Conservation (phyloP, 2,113 vertebrate genomes). For the Microtus ochrogaster region DNA sequence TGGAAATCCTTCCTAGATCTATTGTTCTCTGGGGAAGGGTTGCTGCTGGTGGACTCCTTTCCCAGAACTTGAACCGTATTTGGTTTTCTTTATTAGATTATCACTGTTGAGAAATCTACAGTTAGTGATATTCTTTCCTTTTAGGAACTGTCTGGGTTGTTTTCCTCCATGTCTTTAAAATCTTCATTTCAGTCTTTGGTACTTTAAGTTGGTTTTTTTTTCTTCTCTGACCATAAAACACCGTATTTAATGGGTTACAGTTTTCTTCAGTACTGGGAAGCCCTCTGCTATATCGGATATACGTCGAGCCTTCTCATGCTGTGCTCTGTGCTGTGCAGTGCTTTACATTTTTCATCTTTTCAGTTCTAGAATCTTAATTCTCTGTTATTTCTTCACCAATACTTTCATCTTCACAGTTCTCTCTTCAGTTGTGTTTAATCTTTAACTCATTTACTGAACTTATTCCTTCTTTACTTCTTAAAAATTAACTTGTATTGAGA, state of each 20-base stretch:
- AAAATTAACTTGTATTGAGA: not conserved
- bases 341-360: slow-evolving; percentile 1
- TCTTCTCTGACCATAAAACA: slow-evolving; percentile 37
- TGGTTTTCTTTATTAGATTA: not conserved
- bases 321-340: not conserved
- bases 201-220: slow-evolving; percentile 8
- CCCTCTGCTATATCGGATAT: not conserved
- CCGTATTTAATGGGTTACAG: not conserved
- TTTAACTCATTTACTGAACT: not conserved
- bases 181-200: not conserved
- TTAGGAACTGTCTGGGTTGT: not conserved
- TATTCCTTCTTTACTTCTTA: slow-evolving; percentile 3
- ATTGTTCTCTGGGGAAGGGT: not conserved
- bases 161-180: not conserved
- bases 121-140: not conserved
- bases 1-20: slow-evolving; percentile 11
- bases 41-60: not conserved
- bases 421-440: slow-evolving; percentile 26
- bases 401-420: slow-evolving; percentile 41
- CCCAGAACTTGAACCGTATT: not conserved
- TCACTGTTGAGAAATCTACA: not conserved
- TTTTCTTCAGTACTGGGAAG: slow-evolving; percentile 18
- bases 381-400: slow-evolving; percentile 23
- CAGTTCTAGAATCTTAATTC: slow-evolving; percentile 8
- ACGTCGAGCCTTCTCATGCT: not conserved